phyloP scores from a whole-genome alignment of 2,797 vertebrate species.

The Channa striata region DNA sequence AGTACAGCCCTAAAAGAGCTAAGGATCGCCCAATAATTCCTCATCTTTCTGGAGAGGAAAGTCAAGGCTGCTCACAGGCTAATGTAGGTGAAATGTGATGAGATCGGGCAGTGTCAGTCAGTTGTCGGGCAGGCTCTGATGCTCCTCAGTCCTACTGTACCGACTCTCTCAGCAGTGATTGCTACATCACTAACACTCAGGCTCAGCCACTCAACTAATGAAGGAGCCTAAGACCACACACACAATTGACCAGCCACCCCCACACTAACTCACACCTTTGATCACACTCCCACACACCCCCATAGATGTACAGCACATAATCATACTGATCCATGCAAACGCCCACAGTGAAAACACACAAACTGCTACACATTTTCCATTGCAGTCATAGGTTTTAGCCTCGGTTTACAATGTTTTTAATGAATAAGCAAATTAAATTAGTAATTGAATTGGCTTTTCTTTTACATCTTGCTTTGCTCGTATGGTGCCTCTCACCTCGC shows the following conservation, averaged over 20 bases:
- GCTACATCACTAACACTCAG: slow-evolving; percentile 15
- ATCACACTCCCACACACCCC: background rate
- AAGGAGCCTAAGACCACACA: slow-evolving; percentile 22
- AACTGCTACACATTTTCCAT: background rate
- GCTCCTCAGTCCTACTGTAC: slow-evolving; percentile 15
- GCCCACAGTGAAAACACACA: no score
- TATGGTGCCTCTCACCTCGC: no score
- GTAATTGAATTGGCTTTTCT: no score
- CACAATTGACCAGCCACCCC: slow-evolving; percentile 4
- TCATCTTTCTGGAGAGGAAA: no score
- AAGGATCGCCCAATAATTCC: background rate
- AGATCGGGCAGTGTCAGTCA: slow-evolving; percentile 4
- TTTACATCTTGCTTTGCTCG: no score
- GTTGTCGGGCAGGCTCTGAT: background rate
- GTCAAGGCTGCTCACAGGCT: background rate
- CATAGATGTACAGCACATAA: background rate
- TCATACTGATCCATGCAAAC: no score
- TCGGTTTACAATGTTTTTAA: no score
- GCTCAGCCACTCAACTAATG: slow-evolving; percentile 28
- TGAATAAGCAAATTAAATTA: no score
- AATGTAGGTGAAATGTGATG: background rate
- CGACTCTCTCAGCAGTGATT: background rate
- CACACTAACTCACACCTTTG: slow-evolving; percentile 10
- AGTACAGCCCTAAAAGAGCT: background rate
- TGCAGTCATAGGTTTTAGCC: background rate